These are phyloP conservation scores for Sarcophaga variegata DNA, from an alignment of 2,888 invertebrate genomes.

Conservation along the genomic window DNA sequence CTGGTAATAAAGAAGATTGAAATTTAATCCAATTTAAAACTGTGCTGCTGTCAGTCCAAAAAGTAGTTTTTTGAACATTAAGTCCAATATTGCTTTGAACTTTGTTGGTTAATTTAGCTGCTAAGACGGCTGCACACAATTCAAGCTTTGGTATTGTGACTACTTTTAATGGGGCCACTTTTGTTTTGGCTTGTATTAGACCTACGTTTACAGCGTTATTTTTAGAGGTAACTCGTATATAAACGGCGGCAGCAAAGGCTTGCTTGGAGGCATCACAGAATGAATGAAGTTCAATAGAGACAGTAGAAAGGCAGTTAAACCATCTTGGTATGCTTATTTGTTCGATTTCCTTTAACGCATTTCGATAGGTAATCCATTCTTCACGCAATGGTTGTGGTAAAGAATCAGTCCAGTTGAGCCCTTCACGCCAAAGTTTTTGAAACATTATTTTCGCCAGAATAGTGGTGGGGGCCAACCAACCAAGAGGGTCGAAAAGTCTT, in stretches of 20 bases:
- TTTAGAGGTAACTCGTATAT: too few relatives aligned
- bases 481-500: slow-evolving; percentile 31
- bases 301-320: slow-evolving; percentile 6
- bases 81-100: slow-evolving; percentile 7
- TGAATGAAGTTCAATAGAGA: slow-evolving; percentile 29
- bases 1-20: slow-evolving; percentile 8
- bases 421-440: slow-evolving; percentile 48
- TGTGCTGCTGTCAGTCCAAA: slow-evolving; percentile 32
- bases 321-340: slow-evolving; percentile 38
- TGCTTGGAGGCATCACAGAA: slow-evolving; percentile 58
- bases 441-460: slow-evolving; percentile 50
- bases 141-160: slow-evolving; percentile 39
- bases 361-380: slow-evolving; percentile 36
- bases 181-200: slow-evolving; percentile 44
- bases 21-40: slow-evolving; percentile 42
- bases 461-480: slow-evolving; percentile 46
- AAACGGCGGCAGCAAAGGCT: slow-evolving; percentile 39
- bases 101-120: slow-evolving; percentile 9
- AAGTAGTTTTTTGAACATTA: slow-evolving; percentile 2
- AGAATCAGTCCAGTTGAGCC: slow-evolving; percentile 39
- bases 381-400: slow-evolving; percentile 1
- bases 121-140: slow-evolving; percentile 23
- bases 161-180: slow-evolving; percentile 38
- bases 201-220: neutral
- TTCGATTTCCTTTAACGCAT: slow-evolving; percentile 24